Conservation (phyloP, 1,140 invertebrate species). For the Drosophila quadrilineata region DNA sequence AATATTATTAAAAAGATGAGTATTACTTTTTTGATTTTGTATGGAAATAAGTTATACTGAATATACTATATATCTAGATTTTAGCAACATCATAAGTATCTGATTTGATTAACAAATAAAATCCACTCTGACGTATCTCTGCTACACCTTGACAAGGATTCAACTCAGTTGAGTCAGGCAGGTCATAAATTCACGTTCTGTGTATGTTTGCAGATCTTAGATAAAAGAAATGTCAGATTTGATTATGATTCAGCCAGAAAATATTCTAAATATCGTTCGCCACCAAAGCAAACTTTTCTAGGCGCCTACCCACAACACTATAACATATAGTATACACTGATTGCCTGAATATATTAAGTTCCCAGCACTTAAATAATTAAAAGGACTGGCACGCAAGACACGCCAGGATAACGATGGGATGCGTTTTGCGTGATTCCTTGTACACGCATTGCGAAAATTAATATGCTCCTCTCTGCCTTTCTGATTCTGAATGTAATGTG, state of each 20-base stretch:
- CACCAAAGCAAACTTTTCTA: constrained; percentile 1
- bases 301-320: constrained; percentile 11
- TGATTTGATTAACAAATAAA: no score
- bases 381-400: constrained; percentile 26
- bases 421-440: neutral
- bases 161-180: no score
- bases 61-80: no score
- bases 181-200: no score
- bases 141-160: no score
- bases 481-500: no score
- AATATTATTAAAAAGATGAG: constrained; percentile 1
- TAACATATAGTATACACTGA: neutral
- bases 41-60: no score
- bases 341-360: constrained; percentile 18
- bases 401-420: neutral
- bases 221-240: no score
- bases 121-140: no score
- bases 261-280: neutral
- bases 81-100: no score
- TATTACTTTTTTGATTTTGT: neutral
- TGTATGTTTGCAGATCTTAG: no score
- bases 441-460: constrained; percentile 8
- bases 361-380: constrained; percentile 34
- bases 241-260: neutral
- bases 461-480: constrained; percentile 1